Base-by-base conservation (phyloP, 2,113 vertebrate species). In the Daubentonia madagascariensis region DNA sequence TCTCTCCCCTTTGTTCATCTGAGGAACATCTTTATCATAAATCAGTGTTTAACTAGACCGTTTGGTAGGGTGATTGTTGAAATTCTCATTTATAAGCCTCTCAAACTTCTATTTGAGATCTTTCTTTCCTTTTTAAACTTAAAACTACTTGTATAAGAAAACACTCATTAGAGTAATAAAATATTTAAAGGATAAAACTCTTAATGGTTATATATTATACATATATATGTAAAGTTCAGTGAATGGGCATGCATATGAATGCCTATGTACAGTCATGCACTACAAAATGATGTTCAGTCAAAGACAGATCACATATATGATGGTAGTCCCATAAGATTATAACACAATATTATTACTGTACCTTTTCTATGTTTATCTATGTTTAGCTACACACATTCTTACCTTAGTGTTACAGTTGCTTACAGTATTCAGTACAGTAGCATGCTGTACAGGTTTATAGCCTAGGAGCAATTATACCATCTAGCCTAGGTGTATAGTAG, bases 11-110 rank as follows among this genome's bases (percentile, higher is more conserved):
- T 97, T 91, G 68, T 89, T 83, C 67, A 90, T 97, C 61, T 20
- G 6, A 92, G 32, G 70, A 98, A 79, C 13, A 93, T 94, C 78
- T 97, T 95, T 88, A 48, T 89, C 75, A 97, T 93, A 94, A 97
- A 96, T 97, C 70, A 95, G 20, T 30, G 5, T 72, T 85, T 97
- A 97, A 96, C 37, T 63, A 97, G 95, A 72, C 65, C 94, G 2
- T 37, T 89, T 61, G 12, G 48, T 72, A 32, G 57, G 6, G 25
- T 67, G 37, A n/a, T 63, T 81, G 50, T 35, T 57, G 35, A 79
- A 85, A 92, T 35, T 94, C 37, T 94, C 91, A 6, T 91, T 95
- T 93, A 59, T 54, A 96, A 67, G 81, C 96, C 30, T 65, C 40
- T 93, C 50, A 78, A 86, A 89, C 23, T 87, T 94, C 79, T 86